Evolutionary conservation across 2,797 vertebrate genomes (phyloP).

Genomic region (Australoheros facetus): DNA sequence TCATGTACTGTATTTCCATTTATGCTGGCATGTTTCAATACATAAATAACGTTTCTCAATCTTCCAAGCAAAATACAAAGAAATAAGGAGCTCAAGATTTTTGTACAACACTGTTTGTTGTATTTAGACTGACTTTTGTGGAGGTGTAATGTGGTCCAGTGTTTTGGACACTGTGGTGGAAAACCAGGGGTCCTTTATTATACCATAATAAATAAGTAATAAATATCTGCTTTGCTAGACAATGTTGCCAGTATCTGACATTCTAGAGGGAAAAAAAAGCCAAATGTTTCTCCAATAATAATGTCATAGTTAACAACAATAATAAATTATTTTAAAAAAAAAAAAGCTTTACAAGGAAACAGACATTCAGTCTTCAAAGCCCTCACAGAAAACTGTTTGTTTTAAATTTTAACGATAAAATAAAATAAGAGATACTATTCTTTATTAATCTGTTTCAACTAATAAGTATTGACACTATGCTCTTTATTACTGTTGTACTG

Average conservation of each 20-base stretch:
- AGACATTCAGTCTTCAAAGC: neutral
- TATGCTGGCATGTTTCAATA: neutral
- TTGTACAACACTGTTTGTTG: neutral
- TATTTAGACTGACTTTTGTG: neutral
- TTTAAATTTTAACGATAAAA: neutral
- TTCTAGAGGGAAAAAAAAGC: too few species aligned
- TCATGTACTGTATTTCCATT: neutral
- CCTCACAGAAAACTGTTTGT: neutral
- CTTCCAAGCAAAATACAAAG: neutral
- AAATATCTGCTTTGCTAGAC: neutral
- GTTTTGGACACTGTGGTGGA: neutral
- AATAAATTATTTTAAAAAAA: neutral
- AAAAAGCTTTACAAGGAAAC: neutral
- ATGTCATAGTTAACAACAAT: neutral
- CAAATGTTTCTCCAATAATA: too few species aligned
- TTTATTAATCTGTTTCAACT: neutral
- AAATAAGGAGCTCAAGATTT: neutral
- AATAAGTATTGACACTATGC: neutral
- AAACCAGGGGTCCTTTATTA: neutral
- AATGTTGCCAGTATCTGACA: neutral
- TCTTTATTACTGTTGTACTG: neutral
- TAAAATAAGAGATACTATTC: accelerated
- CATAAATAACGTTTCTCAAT: neutral
- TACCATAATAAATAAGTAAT: neutral
- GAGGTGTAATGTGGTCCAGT: too few species aligned